A percentile compares a stretch with the other conserved stretches of the same genome.
Conservation (phyloP, 2,113 vertebrate species). For the Brachionichthys hirsutus region DNA sequence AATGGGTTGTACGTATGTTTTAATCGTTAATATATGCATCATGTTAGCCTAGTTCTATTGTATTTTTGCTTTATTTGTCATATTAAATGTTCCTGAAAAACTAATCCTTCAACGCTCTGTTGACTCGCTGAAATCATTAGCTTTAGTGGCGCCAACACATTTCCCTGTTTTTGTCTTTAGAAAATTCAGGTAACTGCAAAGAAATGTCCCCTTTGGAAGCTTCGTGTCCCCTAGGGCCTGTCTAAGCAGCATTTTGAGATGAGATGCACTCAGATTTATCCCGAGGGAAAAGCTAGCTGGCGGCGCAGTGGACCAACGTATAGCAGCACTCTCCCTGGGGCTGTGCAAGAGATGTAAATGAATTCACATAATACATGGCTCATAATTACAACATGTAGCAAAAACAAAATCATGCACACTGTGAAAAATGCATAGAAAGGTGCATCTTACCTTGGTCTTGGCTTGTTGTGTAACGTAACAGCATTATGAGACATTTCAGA, state of each 20-base stretch:
- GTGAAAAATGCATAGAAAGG: slow-evolving; percentile 11
- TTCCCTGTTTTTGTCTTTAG: too few relatives aligned
- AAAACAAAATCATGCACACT: neutral
- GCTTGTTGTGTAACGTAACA: neutral
- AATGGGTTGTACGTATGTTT: slow-evolving; percentile 10
- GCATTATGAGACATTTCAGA: slow-evolving; percentile 10
- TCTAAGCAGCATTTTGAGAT: slow-evolving; percentile 62
- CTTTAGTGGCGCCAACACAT: too few relatives aligned
- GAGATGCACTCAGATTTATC: slow-evolving; percentile 47
- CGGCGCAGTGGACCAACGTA: slow-evolving; percentile 42
- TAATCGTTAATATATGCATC: slow-evolving; percentile 7
- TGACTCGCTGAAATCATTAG: too few relatives aligned
- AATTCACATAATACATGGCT: slow-evolving; percentile 24
- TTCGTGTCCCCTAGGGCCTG: slow-evolving; percentile 48
- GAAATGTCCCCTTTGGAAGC: slow-evolving; percentile 44
- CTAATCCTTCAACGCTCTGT: too few relatives aligned
- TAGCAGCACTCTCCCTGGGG: slow-evolving; percentile 38
- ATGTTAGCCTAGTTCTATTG: too few relatives aligned
- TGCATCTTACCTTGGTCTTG: slow-evolving; percentile 25
- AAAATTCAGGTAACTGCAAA: too few relatives aligned
- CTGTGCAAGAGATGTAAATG: slow-evolving; percentile 43
- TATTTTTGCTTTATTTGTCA: too few relatives aligned
- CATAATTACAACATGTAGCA: slow-evolving; percentile 30
- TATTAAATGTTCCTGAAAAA: too few relatives aligned
- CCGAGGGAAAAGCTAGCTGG: slow-evolving; percentile 47